Evolutionary conservation across 1,140 invertebrate species (phyloP).

Genomic region (Drosophila nannoptera): DNA sequence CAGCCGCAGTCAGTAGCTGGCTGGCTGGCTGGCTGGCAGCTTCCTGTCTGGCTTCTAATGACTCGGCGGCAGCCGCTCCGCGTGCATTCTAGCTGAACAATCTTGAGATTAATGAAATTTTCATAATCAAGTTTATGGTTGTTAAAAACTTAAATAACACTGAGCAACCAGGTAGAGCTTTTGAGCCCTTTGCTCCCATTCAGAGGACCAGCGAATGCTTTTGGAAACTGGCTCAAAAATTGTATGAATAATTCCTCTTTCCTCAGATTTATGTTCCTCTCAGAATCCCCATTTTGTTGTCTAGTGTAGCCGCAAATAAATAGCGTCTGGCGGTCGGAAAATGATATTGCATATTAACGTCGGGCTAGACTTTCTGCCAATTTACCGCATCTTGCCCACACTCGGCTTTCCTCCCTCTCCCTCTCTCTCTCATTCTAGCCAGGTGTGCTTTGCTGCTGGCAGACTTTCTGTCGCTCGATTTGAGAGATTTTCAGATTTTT

Average conservation of each 20-base stretch:
- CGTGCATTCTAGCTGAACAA: neutral
- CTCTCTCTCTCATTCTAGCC: neutral
- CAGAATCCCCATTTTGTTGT: conserved; percentile 1
- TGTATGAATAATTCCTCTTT: neutral
- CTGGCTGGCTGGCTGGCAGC: too few species aligned
- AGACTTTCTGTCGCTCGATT: conserved; percentile 29
- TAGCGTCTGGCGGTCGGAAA: neutral
- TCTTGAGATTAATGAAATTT: conserved; percentile 35
- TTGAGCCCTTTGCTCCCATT: too few species aligned
- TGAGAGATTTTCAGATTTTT: conserved; percentile 30
- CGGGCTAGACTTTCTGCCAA: conserved; percentile 5
- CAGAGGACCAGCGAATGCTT: too few species aligned
- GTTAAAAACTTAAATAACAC: conserved; percentile 2
- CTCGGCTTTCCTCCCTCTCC: neutral
- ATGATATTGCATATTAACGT: conserved; percentile 23
- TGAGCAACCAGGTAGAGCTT: neutral
- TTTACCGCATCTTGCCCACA: neutral
- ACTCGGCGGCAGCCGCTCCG: conserved; percentile 9
- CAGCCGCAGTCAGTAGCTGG: neutral
- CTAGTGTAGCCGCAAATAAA: conserved; percentile 1
- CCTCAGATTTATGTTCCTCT: neutral
- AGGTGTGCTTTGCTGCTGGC: conserved; percentile 23
- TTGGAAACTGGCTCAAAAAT: too few species aligned
- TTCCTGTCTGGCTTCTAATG: conserved; percentile 45
- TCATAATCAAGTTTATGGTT: conserved; percentile 33